Percentiles rank a stretch among this genome's conserved stretches.
Conservation (phyloP, 2,113 vertebrate species). For the Progne subis region DNA sequence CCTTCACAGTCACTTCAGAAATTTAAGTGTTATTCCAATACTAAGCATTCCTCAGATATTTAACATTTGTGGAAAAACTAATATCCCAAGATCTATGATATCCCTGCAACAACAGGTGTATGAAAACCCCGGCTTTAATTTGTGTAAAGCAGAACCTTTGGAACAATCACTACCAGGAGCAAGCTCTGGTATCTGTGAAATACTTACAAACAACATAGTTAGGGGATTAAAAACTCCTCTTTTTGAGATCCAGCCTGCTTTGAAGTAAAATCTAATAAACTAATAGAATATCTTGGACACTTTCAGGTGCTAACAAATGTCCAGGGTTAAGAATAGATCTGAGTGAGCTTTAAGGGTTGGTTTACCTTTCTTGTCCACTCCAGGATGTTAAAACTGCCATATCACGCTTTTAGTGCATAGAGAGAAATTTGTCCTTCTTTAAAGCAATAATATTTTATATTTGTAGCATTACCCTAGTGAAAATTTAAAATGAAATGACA, state of each 20-base stretch:
- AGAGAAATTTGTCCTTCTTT: not conserved
- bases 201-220: not conserved
- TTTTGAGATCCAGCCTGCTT: not conserved
- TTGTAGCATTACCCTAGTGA: not conserved
- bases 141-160: not conserved
- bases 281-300: not conserved
- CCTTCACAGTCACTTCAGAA: constrained; percentile 57
- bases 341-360: not conserved
- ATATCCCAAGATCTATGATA: not conserved
- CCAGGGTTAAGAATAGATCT: not conserved
- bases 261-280: constrained; percentile 3
- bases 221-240: not conserved
- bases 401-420: not conserved
- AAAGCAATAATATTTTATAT: not conserved
- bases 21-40: constrained; percentile 25
- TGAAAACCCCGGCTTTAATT: not conserved
- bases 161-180: not conserved
- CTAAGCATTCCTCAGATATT: constrained; percentile 27
- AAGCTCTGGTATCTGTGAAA: not conserved
- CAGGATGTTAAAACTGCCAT: not conserved
- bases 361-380: not conserved
- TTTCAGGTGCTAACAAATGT: not conserved
- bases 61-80: not conserved
- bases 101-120: not conserved
- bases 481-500: not conserved